Evolutionary conservation across 2,113 vertebrate genomes (phyloP), one percentile per base, ranked within the genome.

Genomic region (Chlorodrepanis virens): DNA sequence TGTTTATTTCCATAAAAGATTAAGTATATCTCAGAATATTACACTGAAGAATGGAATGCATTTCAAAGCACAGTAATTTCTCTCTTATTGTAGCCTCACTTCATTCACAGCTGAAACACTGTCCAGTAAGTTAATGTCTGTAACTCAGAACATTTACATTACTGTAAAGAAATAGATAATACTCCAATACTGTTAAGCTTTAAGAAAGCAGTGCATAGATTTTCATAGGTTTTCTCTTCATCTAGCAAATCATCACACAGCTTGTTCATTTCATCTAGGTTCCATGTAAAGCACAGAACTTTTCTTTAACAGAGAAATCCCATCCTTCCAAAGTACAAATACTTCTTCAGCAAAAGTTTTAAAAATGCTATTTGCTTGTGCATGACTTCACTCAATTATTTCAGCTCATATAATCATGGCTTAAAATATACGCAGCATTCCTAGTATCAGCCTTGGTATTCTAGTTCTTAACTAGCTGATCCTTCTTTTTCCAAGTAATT

Each of bases 11-110:
- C 47, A 77, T 45, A 85, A 90, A 91, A 77, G 29, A 82, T 12
- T 33, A 89, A 81, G 12, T 69, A 72, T 70, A 72, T 70, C 44
- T 93, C 50, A 67, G 77, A 95, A 87, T 59, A 93, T 69, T 87
- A 82, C 82, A 76, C 23, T 83, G 70, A 87, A 93, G 50, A 94
- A 88, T 86, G 90, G 67, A 95, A 94, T 75, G 56, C 10, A 56
- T 93, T 87, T 83, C 24, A 61, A 90, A 89, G 56, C 33, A 74
- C 10, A 77, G 12, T 52, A 63, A 75, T 78, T 84, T 83, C 39
- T 81, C 22, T 64, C 31, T 87, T 87, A 53, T 63, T 85, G 33
- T 18, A 89, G 25, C 17, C 47, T 91, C 18, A 65, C 14, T 72
- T 89, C 9, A 57, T 67, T 91, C 25, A 83, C 17, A 14, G 17